Evolutionary conservation across 2,113 vertebrate genomes (phyloP), one percentile per base, ranked within the genome.

Genomic region (Dendropsophus ebraccatus): DNA sequence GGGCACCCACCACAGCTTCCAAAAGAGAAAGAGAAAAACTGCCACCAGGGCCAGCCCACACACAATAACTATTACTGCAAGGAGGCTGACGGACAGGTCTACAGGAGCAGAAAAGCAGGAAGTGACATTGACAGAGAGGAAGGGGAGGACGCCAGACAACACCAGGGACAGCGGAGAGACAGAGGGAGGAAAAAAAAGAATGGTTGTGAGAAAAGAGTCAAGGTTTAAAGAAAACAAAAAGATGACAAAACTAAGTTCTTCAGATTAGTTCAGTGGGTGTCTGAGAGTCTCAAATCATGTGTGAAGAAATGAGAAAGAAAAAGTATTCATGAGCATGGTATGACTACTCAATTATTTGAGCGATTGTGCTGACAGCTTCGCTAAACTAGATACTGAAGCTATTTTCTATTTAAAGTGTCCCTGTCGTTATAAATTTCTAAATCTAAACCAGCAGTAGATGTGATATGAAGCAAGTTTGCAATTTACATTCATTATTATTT

Each of bases 81-180:
- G 94, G 92, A 99, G 95, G 95, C 97, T 96, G 93, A 96, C 90
- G 75, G 97, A 95, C 93, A 96, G 90, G 92, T 96, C 97, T 98
- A 94, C 89, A 89, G 88, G 25, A n/a, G 89, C 65, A 91, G 83
- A 85, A 85, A 89, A 86, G 90, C 85, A 89, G 81, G 91, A 89
- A 89, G 90, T 83, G 85, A 91, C 87, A 86, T 88, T 0, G 19
- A 90, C 87, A 88, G 75, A 88, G 82, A 73, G 21, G 0, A n/a
- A 78, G 86, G 88, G 81, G 9, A n/a, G 28, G 60, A 83, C 25
- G 35, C 67, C 69, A 85, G 4, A 0, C 41, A 90, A 17, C 32
- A 85, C 78, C 78, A 88, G 70, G 89, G 21, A 30, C 87, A 90
- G 89, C 89, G 70, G 35, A 83, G 87, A 74, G 85, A 84, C 23